A percentile compares a stretch with the other conserved stretches of the same genome.
phyloP scores from a whole-genome alignment of 2,797 vertebrate genomes.

The Sebastes melanostomus region DNA sequence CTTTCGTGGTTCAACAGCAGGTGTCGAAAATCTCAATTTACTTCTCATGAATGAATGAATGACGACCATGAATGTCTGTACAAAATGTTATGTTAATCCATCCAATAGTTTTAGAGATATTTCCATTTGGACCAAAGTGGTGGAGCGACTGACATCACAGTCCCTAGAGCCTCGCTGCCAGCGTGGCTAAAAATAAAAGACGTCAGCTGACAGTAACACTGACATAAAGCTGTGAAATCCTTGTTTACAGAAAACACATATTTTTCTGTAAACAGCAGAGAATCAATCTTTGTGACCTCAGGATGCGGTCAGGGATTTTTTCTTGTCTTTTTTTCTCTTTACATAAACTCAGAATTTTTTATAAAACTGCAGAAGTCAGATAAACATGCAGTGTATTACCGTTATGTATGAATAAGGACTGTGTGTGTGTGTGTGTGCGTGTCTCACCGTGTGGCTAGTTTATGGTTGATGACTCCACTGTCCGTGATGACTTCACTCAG shows the following conservation, averaged over 20 bases:
- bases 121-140: neutral
- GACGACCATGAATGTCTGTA: neutral
- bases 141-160: neutral
- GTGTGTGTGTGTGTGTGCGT: neutral
- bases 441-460: constrained; percentile 93
- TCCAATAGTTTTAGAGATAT: neutral
- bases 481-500: constrained; percentile 99
- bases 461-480: constrained; percentile 92
- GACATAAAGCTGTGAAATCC: neutral
- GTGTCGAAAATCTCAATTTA: neutral
- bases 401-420: neutral
- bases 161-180: neutral
- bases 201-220: neutral
- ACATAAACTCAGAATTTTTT: neutral
- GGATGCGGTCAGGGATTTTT: neutral
- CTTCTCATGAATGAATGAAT: neutral
- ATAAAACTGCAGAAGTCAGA: neutral
- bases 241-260: neutral
- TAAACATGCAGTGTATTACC: neutral
- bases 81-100: neutral
- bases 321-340: neutral
- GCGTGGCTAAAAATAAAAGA: neutral
- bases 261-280: neutral
- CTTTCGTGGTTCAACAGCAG: neutral
- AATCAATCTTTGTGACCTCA: neutral